Conservation (phyloP, 2,797 vertebrate genomes). For the Halcyon leucocephala region DNA sequence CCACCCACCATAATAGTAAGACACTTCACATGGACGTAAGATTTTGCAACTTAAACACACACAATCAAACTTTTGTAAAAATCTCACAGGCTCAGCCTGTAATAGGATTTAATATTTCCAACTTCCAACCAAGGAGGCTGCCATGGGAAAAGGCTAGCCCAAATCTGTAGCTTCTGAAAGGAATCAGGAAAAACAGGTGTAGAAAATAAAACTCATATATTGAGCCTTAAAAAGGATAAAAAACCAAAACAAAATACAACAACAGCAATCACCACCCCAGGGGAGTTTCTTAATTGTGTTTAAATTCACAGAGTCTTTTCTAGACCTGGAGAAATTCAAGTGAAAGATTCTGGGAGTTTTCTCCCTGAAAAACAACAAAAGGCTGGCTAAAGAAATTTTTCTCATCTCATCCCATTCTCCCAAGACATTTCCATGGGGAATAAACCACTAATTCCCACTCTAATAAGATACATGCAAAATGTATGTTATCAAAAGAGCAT, state of each 20-base stretch:
- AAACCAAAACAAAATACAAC: not conserved
- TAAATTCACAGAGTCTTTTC: not conserved
- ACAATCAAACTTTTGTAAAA: not conserved
- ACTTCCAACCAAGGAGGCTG: not conserved
- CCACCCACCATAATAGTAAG: accelerated
- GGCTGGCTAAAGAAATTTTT: not conserved
- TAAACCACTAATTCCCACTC: not conserved
- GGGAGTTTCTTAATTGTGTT: not conserved
- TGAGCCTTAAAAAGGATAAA: not conserved
- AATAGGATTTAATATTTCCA: not conserved
- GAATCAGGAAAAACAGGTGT: not conserved
- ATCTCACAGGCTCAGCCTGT: accelerated
- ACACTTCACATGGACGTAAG: not conserved
- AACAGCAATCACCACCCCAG: accelerated
- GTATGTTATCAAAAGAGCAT: not conserved
- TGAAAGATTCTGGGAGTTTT: not conserved
- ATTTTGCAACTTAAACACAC: not conserved
- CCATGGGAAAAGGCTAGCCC: not conserved
- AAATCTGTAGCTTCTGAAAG: not conserved
- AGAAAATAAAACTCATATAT: not conserved
- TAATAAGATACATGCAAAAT: accelerated
- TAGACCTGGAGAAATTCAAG: not conserved
- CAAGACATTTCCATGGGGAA: not conserved
- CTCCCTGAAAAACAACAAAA: not conserved
- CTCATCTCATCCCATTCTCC: not conserved